Evolutionary conservation across 2,113 vertebrate species (phyloP).

Genomic region (Lophotis ruficrista): DNA sequence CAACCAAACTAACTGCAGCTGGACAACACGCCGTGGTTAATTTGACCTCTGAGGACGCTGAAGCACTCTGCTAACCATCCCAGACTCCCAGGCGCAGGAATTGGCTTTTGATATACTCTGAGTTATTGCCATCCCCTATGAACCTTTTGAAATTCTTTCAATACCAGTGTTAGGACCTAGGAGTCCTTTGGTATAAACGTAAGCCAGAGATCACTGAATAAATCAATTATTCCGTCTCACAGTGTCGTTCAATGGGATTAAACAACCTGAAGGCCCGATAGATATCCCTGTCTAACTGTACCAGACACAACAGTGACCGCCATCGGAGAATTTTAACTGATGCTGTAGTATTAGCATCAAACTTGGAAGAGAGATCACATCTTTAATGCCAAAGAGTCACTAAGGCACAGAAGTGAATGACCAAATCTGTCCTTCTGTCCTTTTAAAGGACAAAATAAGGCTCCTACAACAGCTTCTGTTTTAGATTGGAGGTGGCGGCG

Average conservation of each 20-base stretch:
- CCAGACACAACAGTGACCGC: not conserved
- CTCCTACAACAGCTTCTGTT: not conserved
- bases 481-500: fast-evolving
- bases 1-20: conserved; percentile 13
- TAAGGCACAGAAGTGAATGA: not conserved
- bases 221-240: conserved; percentile 30
- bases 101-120: conserved; percentile 23
- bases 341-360: not conserved
- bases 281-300: not conserved
- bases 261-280: not conserved
- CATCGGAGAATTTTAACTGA: not conserved
- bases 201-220: not conserved
- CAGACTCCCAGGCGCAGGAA: not conserved
- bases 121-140: conserved; percentile 20
- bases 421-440: not conserved
- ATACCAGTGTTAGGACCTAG: not conserved
- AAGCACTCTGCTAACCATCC: conserved; percentile 5
- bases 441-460: not conserved
- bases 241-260: not conserved
- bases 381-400: conserved; percentile 10
- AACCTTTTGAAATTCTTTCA: conserved; percentile 38
- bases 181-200: not conserved
- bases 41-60: conserved; percentile 33
- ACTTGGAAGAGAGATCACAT: not conserved
- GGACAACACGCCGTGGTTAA: not conserved